Percentiles rank a stretch among this genome's conserved stretches.
Conservation (phyloP, 1,140 invertebrate species). For the Cotesia glomerata region DNA sequence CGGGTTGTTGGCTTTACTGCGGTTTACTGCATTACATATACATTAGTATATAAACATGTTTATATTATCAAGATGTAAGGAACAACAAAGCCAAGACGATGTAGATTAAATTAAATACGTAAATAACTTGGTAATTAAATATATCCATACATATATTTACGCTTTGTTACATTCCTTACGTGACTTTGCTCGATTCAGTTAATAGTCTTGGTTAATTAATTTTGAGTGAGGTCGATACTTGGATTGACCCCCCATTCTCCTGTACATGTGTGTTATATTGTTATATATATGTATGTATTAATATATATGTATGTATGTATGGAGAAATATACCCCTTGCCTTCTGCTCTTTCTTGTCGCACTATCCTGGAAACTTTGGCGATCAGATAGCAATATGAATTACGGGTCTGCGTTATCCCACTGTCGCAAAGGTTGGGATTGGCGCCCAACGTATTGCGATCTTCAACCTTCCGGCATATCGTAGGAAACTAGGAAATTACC, state of each 20-base stretch:
- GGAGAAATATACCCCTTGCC: not conserved
- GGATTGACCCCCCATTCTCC: not conserved
- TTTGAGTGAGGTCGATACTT: too few species aligned
- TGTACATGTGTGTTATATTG: not conserved
- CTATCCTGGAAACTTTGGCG: conserved; percentile 14
- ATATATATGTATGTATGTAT: not conserved
- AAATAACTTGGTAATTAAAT: too few species aligned
- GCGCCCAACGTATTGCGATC: conserved; percentile 25
- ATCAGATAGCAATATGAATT: conserved; percentile 35
- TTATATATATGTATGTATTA: not conserved
- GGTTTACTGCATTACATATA: too few species aligned
- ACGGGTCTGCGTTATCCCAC: conserved; percentile 27
- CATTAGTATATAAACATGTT: too few species aligned
- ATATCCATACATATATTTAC: too few species aligned
- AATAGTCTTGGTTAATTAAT: too few species aligned
- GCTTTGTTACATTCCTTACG: too few species aligned
- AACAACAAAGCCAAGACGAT: too few species aligned
- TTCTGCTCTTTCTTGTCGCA: not conserved
- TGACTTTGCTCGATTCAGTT: too few species aligned
- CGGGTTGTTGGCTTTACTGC: not conserved
- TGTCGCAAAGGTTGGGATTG: conserved; percentile 11
- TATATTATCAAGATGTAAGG: too few species aligned
- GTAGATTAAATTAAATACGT: too few species aligned
- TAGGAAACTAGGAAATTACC: conserved; percentile 34
- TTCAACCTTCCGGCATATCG: conserved; percentile 28